Evolutionary conservation across 2,113 vertebrate genomes (phyloP).

Genomic region (Merops nubicus): DNA sequence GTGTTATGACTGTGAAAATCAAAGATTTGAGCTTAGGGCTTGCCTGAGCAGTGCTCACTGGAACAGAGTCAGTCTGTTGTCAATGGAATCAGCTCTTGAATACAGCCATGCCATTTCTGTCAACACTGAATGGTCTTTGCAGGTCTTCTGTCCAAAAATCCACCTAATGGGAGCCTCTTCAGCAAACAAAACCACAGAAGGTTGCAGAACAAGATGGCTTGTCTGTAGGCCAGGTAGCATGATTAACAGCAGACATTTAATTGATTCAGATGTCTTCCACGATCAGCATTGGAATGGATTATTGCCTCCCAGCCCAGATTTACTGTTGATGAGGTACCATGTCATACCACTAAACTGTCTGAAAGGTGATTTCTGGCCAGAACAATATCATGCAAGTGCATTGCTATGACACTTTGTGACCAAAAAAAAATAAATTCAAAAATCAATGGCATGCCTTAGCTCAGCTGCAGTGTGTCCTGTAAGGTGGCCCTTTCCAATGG

Average conservation of each 20-base stretch:
- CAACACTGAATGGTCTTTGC: background rate
- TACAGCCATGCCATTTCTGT: background rate
- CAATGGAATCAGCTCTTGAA: background rate
- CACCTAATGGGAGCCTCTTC: background rate
- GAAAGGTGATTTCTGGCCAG: slow-evolving; percentile 49
- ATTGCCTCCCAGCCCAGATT: slow-evolving; percentile 23
- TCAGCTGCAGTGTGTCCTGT: background rate
- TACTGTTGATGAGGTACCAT: slow-evolving; percentile 1
- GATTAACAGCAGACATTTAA: slow-evolving; percentile 37
- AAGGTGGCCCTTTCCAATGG: background rate
- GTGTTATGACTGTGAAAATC: background rate
- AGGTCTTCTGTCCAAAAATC: background rate
- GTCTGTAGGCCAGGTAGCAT: slow-evolving; percentile 4
- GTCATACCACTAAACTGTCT: slow-evolving; percentile 28
- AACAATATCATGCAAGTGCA: background rate
- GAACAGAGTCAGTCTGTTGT: background rate
- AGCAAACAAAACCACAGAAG: background rate
- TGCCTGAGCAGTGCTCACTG: background rate
- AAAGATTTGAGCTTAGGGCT: background rate
- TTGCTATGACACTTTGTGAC: slow-evolving; percentile 12
- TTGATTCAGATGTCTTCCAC: slow-evolving; percentile 21
- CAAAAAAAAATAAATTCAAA: background rate
- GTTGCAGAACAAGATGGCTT: slow-evolving; percentile 23
- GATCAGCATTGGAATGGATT: background rate
- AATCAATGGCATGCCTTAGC: background rate